A percentile compares a stretch with the other conserved stretches of the same genome.
Evolutionary conservation across 2,888 invertebrate genomes (phyloP).

Genomic region (Lasiommata megera): DNA sequence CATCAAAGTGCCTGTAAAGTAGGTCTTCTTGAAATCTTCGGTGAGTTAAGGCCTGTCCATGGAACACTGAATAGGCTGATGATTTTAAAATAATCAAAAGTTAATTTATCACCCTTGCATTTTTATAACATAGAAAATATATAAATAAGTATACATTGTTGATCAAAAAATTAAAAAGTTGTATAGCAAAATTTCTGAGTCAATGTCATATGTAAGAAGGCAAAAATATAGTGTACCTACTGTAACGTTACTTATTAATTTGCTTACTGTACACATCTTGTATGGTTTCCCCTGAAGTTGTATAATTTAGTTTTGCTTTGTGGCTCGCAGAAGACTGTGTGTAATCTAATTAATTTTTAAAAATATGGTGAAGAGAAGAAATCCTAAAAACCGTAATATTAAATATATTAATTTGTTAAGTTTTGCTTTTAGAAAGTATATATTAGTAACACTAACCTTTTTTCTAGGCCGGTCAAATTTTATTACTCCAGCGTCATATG

Average conservation of each 20-base stretch:
- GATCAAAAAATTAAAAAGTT: no score
- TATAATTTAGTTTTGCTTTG: slow-evolving; percentile 20
- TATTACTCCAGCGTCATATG: slow-evolving; percentile 55
- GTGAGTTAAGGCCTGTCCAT: no score
- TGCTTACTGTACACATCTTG: slow-evolving; percentile 6
- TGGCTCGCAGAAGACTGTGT: slow-evolving; percentile 2
- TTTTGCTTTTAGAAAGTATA: background rate
- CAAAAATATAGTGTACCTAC: no score
- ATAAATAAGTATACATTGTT: no score
- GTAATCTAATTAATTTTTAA: slow-evolving; percentile 8
- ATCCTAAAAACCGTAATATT: slow-evolving; percentile 31
- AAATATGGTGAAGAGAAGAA: slow-evolving; percentile 32
- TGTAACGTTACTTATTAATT: background rate
- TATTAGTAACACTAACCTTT: slow-evolving; percentile 10
- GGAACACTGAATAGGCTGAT: no score
- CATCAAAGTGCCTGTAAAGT: no score
- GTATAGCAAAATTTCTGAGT: no score
- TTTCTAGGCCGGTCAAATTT: slow-evolving; percentile 57
- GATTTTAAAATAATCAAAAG: no score
- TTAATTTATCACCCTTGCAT: no score
- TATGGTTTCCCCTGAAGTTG: slow-evolving; percentile 39
- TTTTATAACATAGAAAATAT: no score
- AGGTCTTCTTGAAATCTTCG: no score
- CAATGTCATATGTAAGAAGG: no score
- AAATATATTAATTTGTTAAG: background rate